phyloP scores from a whole-genome alignment of 2,888 invertebrate genomes.

The Protonemura montana region DNA sequence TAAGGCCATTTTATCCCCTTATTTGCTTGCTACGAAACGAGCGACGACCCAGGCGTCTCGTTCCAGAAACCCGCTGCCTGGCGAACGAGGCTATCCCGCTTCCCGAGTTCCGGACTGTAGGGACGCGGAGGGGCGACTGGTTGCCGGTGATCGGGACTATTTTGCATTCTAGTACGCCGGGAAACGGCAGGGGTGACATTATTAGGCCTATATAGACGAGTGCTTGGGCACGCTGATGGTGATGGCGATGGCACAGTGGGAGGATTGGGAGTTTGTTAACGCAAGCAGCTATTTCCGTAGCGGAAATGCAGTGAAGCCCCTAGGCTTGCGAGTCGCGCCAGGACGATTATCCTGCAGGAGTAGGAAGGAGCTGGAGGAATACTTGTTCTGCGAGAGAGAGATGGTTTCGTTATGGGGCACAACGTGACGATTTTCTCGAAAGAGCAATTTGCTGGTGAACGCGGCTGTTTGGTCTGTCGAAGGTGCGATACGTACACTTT shows the following conservation, averaged over 20 bases:
- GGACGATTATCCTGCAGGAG: constrained; percentile 8
- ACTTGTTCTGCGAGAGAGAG: not conserved
- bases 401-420: no score
- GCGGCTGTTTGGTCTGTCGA: not conserved
- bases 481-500: not conserved
- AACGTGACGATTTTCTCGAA: no score
- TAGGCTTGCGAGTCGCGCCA: not conserved
- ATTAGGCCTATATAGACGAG: not conserved
- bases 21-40: no score
- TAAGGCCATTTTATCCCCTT: no score
- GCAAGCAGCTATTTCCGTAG: constrained; percentile 26
- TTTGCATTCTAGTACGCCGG: not conserved
- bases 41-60: no score
- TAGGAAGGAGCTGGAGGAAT: not conserved
- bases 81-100: not conserved
- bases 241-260: not conserved
- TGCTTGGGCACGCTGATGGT: not conserved
- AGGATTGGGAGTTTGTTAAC: not conserved
- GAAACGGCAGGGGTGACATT: not conserved
- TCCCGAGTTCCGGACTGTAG: not conserved
- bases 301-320: constrained; percentile 5
- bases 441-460: no score
- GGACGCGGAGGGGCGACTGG: not conserved
- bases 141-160: not conserved
- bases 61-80: no score